A percentile compares a stretch with the other conserved stretches of the same genome.
phyloP scores from a whole-genome alignment of 2,113 vertebrate species.

The Stigmatopora argus region DNA sequence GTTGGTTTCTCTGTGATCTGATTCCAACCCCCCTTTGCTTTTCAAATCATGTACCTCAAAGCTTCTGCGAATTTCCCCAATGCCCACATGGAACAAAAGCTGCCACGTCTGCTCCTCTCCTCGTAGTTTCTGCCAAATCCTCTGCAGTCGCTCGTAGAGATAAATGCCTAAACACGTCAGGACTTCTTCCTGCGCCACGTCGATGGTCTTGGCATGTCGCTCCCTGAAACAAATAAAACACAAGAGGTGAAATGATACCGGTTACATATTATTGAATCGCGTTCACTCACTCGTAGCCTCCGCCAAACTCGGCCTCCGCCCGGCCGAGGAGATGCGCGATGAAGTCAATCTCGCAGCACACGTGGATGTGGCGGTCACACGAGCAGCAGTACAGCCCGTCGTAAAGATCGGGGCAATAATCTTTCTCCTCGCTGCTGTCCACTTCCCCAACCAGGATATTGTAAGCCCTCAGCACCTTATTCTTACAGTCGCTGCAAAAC shows the following conservation, averaged over 20 bases:
- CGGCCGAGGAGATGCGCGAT: conserved; percentile 91
- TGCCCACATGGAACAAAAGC: conserved; percentile 91
- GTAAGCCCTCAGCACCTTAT: conserved; percentile 91
- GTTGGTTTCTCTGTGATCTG: too few relatives aligned
- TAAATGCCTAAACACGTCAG: conserved; percentile 95
- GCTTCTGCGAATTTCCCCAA: conserved; percentile 89
- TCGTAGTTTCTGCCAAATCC: conserved; percentile 93
- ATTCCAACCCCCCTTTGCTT: neutral
- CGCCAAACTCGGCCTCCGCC: conserved; percentile 93
- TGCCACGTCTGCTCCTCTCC: conserved; percentile 97
- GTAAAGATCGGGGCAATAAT: conserved; percentile 89
- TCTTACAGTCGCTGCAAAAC: conserved; percentile 97
- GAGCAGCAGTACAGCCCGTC: conserved; percentile 94
- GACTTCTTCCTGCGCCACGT: conserved; percentile 96
- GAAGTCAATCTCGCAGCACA: conserved; percentile 95
- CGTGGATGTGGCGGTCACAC: conserved; percentile 90
- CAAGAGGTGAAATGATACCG: neutral
- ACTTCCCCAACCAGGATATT: conserved; percentile 94
- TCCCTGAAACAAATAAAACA: conserved; percentile 65
- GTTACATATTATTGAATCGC: neutral
- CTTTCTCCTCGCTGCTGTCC: conserved; percentile 93
- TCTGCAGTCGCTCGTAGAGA: conserved; percentile 89
- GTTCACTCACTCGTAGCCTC: conserved; percentile 87
- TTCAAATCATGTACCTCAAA: conserved; percentile 78
- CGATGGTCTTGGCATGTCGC: conserved; percentile 96